Evolutionary conservation across 2,888 invertebrate species (phyloP).

Genomic region (Harpagoxenus sublaevis): DNA sequence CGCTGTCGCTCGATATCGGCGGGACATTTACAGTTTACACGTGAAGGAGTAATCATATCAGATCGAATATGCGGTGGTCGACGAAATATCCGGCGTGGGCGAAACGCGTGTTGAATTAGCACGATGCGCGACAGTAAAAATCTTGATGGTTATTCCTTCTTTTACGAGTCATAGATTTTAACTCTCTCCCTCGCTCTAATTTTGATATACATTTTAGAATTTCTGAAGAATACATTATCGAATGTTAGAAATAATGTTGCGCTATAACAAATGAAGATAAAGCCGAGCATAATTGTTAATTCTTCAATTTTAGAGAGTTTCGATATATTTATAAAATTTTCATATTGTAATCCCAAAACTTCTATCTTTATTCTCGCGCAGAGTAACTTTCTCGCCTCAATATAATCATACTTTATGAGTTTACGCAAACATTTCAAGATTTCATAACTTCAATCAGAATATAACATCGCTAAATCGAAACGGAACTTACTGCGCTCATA

Average conservation of each 20-base stretch:
- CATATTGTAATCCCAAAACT: no score
- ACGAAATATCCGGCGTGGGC: not conserved
- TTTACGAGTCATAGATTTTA: not conserved
- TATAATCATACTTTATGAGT: not conserved
- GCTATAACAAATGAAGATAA: not conserved
- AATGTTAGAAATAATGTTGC: not conserved
- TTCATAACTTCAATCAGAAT: not conserved
- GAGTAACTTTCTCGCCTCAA: not conserved
- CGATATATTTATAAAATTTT: not conserved
- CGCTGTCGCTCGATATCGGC: conserved; percentile 18
- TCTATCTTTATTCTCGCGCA: not conserved
- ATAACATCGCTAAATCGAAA: not conserved
- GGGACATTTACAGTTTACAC: conserved; percentile 28
- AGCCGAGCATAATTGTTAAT: not conserved
- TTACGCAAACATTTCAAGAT: not conserved
- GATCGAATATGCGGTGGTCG: conserved; percentile 8
- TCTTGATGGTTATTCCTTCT: not conserved
- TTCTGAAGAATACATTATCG: not conserved
- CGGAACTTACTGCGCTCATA: not conserved
- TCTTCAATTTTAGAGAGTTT: not conserved
- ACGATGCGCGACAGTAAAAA: not conserved
- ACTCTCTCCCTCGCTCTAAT: not conserved
- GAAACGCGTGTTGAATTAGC: conserved; percentile 16
- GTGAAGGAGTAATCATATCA: conserved; percentile 26
- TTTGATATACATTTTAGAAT: not conserved